Percentiles rank a stretch among this genome's conserved stretches.
Evolutionary conservation across 2,113 vertebrate genomes (phyloP).

Genomic region (Struthidea cinerea): DNA sequence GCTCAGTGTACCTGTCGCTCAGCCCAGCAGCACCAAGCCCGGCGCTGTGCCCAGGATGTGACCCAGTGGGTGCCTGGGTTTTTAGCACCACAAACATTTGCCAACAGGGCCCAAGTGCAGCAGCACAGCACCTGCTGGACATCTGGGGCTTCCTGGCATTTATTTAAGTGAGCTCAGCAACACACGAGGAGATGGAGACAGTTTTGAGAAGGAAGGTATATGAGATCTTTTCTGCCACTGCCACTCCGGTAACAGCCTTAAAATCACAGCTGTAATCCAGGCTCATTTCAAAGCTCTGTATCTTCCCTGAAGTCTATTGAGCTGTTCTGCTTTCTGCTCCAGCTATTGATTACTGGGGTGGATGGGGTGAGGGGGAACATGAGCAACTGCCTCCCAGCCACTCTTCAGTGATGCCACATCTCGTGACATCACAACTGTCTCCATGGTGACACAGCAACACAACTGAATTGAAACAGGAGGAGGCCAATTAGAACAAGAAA

Average conservation of each 20-base stretch:
- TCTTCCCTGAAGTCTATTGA: background rate
- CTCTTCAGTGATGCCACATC: background rate
- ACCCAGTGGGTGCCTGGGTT: background rate
- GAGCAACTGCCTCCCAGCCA: background rate
- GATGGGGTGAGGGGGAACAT: background rate
- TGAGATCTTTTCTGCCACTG: background rate
- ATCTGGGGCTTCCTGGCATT: background rate
- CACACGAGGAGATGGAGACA: background rate
- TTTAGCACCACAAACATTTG: background rate
- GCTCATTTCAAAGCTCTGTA: background rate
- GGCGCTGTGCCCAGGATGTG: background rate
- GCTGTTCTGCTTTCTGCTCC: background rate
- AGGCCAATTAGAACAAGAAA: constrained; percentile 21
- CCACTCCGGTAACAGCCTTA: background rate
- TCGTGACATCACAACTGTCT: background rate
- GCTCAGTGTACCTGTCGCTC: background rate
- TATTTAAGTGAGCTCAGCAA: background rate
- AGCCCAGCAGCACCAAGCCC: background rate
- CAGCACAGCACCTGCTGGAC: background rate
- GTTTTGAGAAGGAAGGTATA: background rate
- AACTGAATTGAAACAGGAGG: background rate
- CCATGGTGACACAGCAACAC: constrained; percentile 20
- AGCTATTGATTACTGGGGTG: background rate
- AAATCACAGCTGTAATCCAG: background rate
- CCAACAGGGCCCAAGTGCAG: background rate